Conservation (phyloP, 2,888 invertebrate genomes). For the Melipona bicolor region DNA sequence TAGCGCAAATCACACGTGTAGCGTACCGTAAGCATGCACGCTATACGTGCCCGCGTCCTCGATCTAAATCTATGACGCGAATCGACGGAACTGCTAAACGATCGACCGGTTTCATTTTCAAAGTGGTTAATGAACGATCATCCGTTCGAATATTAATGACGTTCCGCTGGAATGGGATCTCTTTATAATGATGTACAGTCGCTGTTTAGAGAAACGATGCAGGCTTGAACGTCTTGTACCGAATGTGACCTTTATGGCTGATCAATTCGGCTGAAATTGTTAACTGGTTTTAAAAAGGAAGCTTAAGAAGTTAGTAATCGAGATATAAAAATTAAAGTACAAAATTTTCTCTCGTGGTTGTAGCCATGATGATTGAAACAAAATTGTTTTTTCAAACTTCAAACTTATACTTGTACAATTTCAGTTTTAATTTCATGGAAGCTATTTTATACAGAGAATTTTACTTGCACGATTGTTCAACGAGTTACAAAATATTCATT, state of each 20-base stretch:
- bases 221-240: not conserved
- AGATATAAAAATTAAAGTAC: not conserved
- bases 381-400: not conserved
- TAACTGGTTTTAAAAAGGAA: not conserved
- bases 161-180: not conserved
- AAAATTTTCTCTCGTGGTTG: not conserved
- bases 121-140: constrained; percentile 61
- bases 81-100: constrained; percentile 77
- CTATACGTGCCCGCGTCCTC: constrained; percentile 71
- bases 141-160: not conserved
- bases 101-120: constrained; percentile 64
- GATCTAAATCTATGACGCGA: constrained; percentile 78
- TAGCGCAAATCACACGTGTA: constrained; percentile 21
- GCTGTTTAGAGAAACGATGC: no score
- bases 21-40: not conserved
- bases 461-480: not conserved
- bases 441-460: not conserved
- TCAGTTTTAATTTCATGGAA: not conserved
- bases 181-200: no score
- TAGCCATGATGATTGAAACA: not conserved
- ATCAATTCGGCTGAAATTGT: not conserved
- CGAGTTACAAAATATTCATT: not conserved
- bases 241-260: no score
- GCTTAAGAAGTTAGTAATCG: not conserved
- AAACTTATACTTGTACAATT: not conserved